Base-by-base conservation (phyloP, 2,888 invertebrate genomes). In the Drosophila tanythrix region DNA sequence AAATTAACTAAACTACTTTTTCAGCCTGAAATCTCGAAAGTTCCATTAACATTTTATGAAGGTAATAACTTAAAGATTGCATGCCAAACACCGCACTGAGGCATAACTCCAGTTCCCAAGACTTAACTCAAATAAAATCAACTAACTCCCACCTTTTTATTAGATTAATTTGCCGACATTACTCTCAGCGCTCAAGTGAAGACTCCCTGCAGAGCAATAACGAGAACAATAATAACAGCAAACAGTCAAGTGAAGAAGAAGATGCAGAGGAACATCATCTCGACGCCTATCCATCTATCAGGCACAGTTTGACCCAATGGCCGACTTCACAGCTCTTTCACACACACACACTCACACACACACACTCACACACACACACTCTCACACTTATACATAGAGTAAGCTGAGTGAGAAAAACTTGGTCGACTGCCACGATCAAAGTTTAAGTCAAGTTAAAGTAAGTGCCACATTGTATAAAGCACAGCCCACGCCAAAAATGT, bases 291-390 rank as follows among this genome's bases (percentile, higher is more conserved):
- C 71, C 81, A 89, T 86, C 85, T 89, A 88, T 89, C 88, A 84
- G 81, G 78, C 57, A 82, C 76, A 82, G 76, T 85, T 88, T 87
- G 86, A 87, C 86, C 86, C 77, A 87, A 76, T 87, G 90, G 90
- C 86, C 90, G 90, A 87, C 90, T 87, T 89, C 86, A 85, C 83
- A 89, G 83, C 83, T 87, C 76, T 84, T 87, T 74, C 77, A 79
- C 62, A 77, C 72, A 71, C 51, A 66, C 58, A 21, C 35, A 38
- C 36, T 53, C 27, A 43, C 43, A 51, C 48, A 43, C 52, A 59
- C 48, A 63, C 35, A 53, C 8, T 3, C 35, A 35, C 21, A 43
- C 40, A 36, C 8, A 38, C n/a, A n/a, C n/a, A 43, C 43, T 31
- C 8, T 38, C 57, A 40, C 21, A n/a, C 6, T 31, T 15, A 5